Percentiles rank a stretch among this genome's conserved stretches.
These are phyloP conservation scores for Pseudomugil tenellus DNA, from an alignment of 2,797 vertebrate species.

Conservation along the genomic window DNA sequence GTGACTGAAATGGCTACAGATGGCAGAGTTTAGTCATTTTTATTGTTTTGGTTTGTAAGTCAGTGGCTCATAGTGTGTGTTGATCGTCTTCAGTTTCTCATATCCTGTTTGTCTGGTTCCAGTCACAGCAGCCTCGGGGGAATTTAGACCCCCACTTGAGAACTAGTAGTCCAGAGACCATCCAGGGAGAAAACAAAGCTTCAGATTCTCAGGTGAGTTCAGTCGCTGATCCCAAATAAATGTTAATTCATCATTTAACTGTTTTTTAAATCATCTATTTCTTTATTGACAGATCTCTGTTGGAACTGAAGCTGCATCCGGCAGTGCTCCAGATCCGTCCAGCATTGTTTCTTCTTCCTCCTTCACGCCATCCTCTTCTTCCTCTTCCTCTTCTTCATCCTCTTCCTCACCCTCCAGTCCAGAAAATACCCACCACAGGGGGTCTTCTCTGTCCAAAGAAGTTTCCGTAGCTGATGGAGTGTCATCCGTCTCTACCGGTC, in stretches of 20 bases:
- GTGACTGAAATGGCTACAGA: not conserved
- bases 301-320: constrained; percentile 58
- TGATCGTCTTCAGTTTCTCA: constrained; percentile 7
- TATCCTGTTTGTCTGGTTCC: constrained; percentile 25
- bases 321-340: constrained; percentile 43
- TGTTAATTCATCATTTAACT: not conserved
- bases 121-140: constrained; percentile 64
- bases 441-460: constrained; percentile 53
- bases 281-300: constrained; percentile 71
- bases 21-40: not conserved
- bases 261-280: not conserved
- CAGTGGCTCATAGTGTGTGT: not conserved
- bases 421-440: constrained; percentile 91
- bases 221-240: not conserved
- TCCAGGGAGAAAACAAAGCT: constrained; percentile 65
- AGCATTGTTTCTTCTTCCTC: constrained; percentile 72
- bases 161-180: constrained; percentile 77
- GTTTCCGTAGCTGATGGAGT: constrained; percentile 57
- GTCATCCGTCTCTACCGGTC: constrained; percentile 21
- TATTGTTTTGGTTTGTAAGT: not conserved
- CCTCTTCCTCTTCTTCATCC: constrained; percentile 66
- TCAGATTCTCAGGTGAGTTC: constrained; percentile 69
- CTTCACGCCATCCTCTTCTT: constrained; percentile 70
- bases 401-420: constrained; percentile 86
- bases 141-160: constrained; percentile 65